Conservation (phyloP, 2,888 invertebrate species). For the Carcina quercana region DNA sequence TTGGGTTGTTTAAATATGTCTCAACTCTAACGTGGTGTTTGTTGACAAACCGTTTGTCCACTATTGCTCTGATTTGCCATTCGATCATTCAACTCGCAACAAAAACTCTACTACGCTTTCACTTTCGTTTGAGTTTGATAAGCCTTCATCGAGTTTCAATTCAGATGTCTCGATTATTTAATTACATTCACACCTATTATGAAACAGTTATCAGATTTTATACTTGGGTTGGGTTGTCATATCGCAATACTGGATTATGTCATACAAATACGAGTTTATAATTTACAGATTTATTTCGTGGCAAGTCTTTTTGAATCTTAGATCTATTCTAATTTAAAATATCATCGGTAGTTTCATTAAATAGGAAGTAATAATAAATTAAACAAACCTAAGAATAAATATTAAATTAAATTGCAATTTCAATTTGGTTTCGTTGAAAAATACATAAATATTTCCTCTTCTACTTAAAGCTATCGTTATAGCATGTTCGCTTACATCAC, state of each 20-base stretch:
- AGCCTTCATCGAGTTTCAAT: not conserved
- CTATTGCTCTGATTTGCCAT: slow-evolving; percentile 28
- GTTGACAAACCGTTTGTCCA: slow-evolving; percentile 22
- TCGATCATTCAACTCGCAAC: slow-evolving; percentile 41
- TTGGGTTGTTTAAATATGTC: slow-evolving; percentile 32
- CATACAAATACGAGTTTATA: slow-evolving; percentile 1
- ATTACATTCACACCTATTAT: not conserved
- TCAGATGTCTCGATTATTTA: no score
- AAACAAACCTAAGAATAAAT: slow-evolving; percentile 32
- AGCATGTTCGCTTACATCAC: no score
- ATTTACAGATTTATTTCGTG: slow-evolving; percentile 24
- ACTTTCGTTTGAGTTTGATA: slow-evolving; percentile 31
- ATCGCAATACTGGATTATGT: no score
- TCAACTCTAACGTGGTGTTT: slow-evolving; percentile 29
- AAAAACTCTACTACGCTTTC: slow-evolving; percentile 41
- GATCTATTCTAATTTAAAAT: slow-evolving; percentile 17
- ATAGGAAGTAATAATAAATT: slow-evolving; percentile 20
- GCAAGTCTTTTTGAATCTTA: slow-evolving; percentile 37
- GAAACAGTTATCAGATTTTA: no score
- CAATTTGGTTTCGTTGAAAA: slow-evolving; percentile 49
- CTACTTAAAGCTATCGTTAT: slow-evolving; percentile 15
- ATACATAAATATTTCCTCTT: slow-evolving; percentile 12
- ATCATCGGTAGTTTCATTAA: slow-evolving; percentile 16
- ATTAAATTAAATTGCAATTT: slow-evolving; percentile 44
- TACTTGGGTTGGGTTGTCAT: no score